Evolutionary conservation across 2,113 vertebrate species (phyloP).

Genomic region (Arothron firmamentum): DNA sequence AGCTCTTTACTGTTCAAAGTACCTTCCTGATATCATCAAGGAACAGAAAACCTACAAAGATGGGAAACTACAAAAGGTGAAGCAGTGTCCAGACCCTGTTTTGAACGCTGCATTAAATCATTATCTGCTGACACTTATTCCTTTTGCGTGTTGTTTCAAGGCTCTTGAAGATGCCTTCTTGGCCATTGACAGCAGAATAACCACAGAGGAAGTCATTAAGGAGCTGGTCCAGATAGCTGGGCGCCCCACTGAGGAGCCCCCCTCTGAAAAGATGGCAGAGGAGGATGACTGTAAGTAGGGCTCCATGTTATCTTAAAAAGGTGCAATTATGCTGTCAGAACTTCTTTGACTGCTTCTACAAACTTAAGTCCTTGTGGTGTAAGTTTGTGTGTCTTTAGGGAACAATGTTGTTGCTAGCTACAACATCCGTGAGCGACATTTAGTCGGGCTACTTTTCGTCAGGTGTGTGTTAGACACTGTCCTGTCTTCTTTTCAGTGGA

Average conservation of each 20-base stretch:
- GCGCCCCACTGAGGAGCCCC: conserved; percentile 84
- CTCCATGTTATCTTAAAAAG: background rate
- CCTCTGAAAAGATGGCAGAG: conserved; percentile 90
- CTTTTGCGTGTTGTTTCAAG: conserved; percentile 59
- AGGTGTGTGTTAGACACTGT: background rate
- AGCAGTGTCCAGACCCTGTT: background rate
- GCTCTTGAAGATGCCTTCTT: conserved; percentile 96
- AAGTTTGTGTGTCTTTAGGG: too few relatives aligned
- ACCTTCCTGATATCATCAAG: conserved; percentile 95
- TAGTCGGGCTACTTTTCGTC: too few relatives aligned
- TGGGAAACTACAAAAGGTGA: conserved; percentile 95
- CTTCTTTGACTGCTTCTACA: background rate
- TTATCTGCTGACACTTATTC: background rate
- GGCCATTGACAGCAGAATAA: conserved; percentile 90
- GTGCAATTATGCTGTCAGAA: background rate
- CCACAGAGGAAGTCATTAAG: conserved; percentile 92
- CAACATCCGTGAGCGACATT: too few relatives aligned
- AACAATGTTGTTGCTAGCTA: too few relatives aligned
- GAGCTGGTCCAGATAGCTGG: conserved; percentile 93
- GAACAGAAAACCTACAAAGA: conserved; percentile 95
- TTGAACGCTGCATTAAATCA: background rate
- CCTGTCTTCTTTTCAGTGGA: conserved; percentile 78
- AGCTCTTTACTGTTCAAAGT: conserved; percentile 97
- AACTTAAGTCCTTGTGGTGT: too few relatives aligned
- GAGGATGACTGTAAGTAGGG: conserved; percentile 90